phyloP scores from a whole-genome alignment of 2,113 vertebrate species.

The Daphoenositta chrysoptera region DNA sequence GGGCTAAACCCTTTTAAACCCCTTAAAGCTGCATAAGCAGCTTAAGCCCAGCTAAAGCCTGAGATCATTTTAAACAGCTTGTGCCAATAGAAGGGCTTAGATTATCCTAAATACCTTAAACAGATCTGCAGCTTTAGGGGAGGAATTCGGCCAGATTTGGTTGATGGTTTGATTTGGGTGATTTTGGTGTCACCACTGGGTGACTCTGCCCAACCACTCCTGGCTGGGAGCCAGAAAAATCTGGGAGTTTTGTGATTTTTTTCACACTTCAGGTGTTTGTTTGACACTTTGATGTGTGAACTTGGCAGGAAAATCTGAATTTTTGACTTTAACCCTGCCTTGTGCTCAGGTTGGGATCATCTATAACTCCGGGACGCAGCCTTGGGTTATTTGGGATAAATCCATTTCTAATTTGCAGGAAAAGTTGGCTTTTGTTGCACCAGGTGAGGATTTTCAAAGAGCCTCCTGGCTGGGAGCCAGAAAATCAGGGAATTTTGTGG shows the following conservation, averaged over 20 bases:
- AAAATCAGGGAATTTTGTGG: neutral
- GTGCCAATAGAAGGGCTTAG: conserved; percentile 50
- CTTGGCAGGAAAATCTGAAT: neutral
- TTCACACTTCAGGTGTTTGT: neutral
- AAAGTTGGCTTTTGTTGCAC: neutral
- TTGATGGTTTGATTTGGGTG: neutral
- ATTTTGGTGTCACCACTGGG: neutral
- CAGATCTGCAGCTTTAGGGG: conserved; percentile 45
- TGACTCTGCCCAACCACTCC: neutral
- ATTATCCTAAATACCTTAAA: conserved; percentile 59
- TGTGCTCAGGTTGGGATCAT: neutral
- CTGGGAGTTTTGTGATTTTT: neutral
- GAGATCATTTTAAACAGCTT: conserved; percentile 66
- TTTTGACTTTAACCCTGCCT: neutral
- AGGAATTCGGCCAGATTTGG: conserved; percentile 6
- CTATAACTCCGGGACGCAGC: neutral
- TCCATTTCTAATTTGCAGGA: neutral
- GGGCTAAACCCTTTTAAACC: conserved; percentile 54
- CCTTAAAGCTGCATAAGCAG: conserved; percentile 58
- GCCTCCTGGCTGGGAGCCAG: neutral
- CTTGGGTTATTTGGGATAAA: neutral
- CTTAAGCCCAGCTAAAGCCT: conserved; percentile 52
- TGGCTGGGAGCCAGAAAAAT: neutral
- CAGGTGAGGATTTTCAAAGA: too few species aligned
- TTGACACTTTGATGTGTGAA: neutral